These are phyloP conservation scores for Gallinago solitaria DNA, from an alignment of 2,797 vertebrate species.

Conservation along the genomic window DNA sequence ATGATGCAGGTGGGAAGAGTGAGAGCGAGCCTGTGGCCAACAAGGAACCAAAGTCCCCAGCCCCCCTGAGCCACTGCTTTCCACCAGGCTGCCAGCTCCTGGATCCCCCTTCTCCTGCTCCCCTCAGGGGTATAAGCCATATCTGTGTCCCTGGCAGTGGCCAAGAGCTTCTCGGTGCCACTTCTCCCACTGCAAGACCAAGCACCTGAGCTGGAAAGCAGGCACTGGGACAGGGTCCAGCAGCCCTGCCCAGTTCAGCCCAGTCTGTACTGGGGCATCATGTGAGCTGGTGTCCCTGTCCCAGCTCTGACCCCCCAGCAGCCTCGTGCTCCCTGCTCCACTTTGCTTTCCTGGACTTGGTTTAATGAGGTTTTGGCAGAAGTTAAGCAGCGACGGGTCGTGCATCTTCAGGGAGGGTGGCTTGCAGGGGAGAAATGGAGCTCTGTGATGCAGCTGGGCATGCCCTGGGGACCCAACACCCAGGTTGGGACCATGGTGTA, in stretches of 20 bases:
- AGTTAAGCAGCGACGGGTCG: fast-evolving
- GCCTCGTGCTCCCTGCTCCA: fast-evolving
- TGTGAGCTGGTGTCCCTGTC: fast-evolving
- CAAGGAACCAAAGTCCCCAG: background rate
- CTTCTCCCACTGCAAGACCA: background rate
- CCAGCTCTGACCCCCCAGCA: background rate
- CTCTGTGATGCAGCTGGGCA: background rate
- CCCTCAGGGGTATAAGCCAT: slow-evolving; percentile 2
- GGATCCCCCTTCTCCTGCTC: background rate
- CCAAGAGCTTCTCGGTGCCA: background rate
- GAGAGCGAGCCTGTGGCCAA: background rate
- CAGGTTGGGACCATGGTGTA: background rate
- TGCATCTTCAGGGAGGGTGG: background rate
- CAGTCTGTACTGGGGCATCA: background rate
- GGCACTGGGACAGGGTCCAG: background rate
- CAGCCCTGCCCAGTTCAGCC: background rate
- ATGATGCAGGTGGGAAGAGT: background rate
- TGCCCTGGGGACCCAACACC: background rate
- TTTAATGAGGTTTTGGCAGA: background rate
- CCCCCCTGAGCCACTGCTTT: background rate
- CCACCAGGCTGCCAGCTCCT: background rate
- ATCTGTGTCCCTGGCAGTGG: background rate
- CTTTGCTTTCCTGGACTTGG: background rate
- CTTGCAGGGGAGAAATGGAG: background rate
- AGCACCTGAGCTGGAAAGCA: background rate